Conservation (phyloP, 2,888 invertebrate species). For the Theodoxus fluviatilis region DNA sequence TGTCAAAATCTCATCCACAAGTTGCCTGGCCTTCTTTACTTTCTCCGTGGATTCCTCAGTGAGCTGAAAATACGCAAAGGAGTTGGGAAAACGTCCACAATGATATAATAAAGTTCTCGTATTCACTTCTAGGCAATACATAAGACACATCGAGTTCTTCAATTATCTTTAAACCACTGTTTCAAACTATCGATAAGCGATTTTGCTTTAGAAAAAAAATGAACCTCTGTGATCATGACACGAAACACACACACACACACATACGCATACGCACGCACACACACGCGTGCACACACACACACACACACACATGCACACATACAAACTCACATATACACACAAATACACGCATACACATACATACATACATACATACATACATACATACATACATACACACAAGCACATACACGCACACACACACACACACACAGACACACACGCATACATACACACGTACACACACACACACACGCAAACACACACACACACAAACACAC, state of each 20-base stretch:
- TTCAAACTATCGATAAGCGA: too few relatives aligned
- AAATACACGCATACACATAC: background rate
- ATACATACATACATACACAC: background rate
- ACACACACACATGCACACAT: background rate
- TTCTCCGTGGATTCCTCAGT: slow-evolving; percentile 69
- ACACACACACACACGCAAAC: slow-evolving; percentile 15
- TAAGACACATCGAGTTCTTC: too few relatives aligned
- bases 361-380: background rate
- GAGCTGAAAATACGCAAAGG: slow-evolving; percentile 62
- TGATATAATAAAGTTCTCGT: background rate
- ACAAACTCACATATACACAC: too few relatives aligned
- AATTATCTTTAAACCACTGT: too few relatives aligned
- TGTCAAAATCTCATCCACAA: slow-evolving; percentile 71
- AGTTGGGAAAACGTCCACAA: background rate
- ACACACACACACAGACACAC: too few relatives aligned
- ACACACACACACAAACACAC: slow-evolving; percentile 14
- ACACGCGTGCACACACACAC: too few relatives aligned
- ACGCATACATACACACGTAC: background rate
- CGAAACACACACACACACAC: too few relatives aligned
- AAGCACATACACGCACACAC: background rate
- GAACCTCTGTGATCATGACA: too few relatives aligned
- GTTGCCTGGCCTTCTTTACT: slow-evolving; percentile 68
- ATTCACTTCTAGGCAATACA: background rate
- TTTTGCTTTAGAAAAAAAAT: too few relatives aligned
- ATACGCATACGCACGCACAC: too few relatives aligned